Conservation (phyloP, 2,797 vertebrate species). For the Bovichtus diacanthus region DNA sequence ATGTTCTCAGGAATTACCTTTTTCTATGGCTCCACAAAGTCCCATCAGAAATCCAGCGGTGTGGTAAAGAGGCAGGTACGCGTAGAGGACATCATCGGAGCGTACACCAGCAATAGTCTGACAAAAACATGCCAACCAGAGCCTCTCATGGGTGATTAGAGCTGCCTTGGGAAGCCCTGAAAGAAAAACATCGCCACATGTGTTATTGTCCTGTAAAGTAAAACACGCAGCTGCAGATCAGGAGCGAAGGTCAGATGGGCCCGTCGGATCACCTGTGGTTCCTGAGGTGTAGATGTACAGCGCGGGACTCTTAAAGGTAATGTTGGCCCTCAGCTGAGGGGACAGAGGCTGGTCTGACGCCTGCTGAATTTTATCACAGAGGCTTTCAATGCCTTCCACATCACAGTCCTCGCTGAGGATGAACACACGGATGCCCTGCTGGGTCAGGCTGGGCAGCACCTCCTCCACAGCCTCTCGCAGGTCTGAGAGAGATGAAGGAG, state of each 20-base stretch:
- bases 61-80: slow-evolving; percentile 90
- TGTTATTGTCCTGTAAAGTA: no score
- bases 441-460: slow-evolving; percentile 84
- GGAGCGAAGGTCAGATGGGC: neutral
- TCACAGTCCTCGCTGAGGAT: slow-evolving; percentile 80
- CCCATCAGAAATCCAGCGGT: slow-evolving; percentile 86
- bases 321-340: slow-evolving; percentile 82
- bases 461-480: slow-evolving; percentile 86
- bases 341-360: slow-evolving; percentile 85
- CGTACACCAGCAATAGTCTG: slow-evolving; percentile 50
- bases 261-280: slow-evolving; percentile 88
- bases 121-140: slow-evolving; percentile 72
- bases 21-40: slow-evolving; percentile 84
- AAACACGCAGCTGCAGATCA: no score
- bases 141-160: slow-evolving; percentile 80
- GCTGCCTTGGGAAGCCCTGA: slow-evolving; percentile 93
- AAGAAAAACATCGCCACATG: no score
- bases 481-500: slow-evolving; percentile 69
- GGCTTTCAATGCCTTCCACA: slow-evolving; percentile 81
- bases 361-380: slow-evolving; percentile 85
- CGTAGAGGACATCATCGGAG: slow-evolving; percentile 85
- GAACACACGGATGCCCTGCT: slow-evolving; percentile 83
- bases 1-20: slow-evolving; percentile 70
- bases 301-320: slow-evolving; percentile 81
- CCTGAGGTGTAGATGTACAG: slow-evolving; percentile 94